Percentiles rank a stretch among this genome's conserved stretches.
Evolutionary conservation across 2,113 vertebrate genomes (phyloP).

Genomic region (Passer montanus): DNA sequence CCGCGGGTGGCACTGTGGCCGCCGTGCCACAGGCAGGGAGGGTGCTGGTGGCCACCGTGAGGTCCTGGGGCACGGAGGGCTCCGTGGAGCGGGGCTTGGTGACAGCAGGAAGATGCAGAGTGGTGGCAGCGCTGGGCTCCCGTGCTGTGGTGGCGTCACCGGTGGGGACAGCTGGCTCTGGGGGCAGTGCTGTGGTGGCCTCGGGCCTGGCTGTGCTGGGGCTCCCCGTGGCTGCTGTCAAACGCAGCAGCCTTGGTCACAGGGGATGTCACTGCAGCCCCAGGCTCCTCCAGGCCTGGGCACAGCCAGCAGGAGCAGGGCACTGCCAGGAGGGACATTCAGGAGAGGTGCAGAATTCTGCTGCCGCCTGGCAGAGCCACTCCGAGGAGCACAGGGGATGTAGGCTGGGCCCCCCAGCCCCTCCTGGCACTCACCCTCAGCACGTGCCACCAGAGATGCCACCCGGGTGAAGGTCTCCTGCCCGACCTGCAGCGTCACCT

Average conservation of each 20-base stretch:
- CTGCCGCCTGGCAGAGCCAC: neutral
- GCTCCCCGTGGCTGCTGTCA: accelerated
- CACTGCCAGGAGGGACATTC: neutral
- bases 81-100: accelerated
- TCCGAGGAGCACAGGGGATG: accelerated
- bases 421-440: neutral
- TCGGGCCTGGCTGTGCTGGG: neutral
- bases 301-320: neutral
- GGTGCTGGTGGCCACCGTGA: accelerated
- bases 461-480: neutral
- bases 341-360: neutral
- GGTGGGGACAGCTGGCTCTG: neutral
- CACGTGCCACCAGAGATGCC: neutral
- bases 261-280: neutral
- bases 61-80: accelerated
- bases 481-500: neutral
- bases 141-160: accelerated
- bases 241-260: neutral
- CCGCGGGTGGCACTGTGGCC: accelerated
- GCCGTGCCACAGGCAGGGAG: neutral
- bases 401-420: accelerated
- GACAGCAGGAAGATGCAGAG: neutral
- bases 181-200: neutral
- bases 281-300: neutral
- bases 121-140: accelerated